Evolutionary conservation across 2,797 vertebrate genomes (phyloP).

Genomic region (Manis javanica): DNA sequence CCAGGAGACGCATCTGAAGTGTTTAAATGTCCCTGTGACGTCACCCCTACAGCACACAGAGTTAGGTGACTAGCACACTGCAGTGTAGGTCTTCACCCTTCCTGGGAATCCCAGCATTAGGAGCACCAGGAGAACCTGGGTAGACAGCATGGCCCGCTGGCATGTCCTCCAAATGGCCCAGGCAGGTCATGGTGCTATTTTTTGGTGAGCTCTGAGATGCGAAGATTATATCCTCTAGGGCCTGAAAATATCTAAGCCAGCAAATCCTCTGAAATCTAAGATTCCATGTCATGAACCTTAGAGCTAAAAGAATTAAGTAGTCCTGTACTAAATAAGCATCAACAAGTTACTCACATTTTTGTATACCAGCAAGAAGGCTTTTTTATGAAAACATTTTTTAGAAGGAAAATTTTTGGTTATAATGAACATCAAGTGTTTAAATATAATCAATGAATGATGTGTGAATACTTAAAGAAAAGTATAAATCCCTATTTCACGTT

Average conservation of each 20-base stretch:
- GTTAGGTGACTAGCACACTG: neutral
- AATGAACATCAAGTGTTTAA: conserved; percentile 9
- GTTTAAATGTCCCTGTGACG: neutral
- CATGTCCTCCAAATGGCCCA: neutral
- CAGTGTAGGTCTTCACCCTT: neutral
- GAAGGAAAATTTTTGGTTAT: neutral
- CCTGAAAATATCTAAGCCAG: conserved; percentile 62
- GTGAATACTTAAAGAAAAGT: neutral
- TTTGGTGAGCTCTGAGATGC: neutral
- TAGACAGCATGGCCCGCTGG: neutral
- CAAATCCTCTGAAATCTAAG: conserved; percentile 43
- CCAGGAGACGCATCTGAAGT: neutral
- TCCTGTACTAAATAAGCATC: neutral
- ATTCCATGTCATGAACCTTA: neutral
- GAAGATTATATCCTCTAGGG: neutral
- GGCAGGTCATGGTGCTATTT: conserved; percentile 30
- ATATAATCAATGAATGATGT: neutral
- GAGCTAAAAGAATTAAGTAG: neutral
- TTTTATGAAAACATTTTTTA: neutral
- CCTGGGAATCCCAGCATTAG: neutral
- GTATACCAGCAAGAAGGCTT: neutral
- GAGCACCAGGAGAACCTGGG: neutral
- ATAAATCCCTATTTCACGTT: neutral
- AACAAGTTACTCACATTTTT: neutral
- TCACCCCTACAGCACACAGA: neutral